Evolutionary conservation across 2,113 vertebrate species (phyloP).

Genomic region (Abramis brama): DNA sequence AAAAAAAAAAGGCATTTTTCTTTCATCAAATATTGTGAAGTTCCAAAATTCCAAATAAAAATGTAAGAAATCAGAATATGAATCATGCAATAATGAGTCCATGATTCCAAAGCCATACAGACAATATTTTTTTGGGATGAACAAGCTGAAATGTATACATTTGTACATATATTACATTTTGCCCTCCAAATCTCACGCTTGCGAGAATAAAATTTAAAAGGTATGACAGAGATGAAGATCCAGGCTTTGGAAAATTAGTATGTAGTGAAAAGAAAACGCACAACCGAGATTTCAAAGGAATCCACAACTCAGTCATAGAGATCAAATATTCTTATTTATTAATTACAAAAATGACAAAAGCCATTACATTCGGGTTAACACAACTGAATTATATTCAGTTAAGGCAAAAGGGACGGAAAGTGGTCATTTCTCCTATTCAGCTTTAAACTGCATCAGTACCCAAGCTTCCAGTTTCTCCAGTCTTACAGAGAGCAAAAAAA

Average conservation of each 20-base stretch:
- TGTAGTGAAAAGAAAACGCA: too few relatives aligned
- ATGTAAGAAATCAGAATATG: not conserved
- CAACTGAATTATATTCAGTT: conserved; percentile 13
- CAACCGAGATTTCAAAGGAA: not conserved
- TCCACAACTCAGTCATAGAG: not conserved
- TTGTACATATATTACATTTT: not conserved
- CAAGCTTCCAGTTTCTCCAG: not conserved
- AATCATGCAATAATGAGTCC: not conserved
- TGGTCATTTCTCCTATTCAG: not conserved
- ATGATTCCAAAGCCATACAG: not conserved
- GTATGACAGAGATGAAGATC: not conserved
- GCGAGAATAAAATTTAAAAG: not conserved
- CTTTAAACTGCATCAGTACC: not conserved
- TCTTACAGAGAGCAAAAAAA: not conserved
- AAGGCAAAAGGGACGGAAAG: conserved; percentile 24
- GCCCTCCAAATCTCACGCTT: not conserved
- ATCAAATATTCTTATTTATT: conserved; percentile 24
- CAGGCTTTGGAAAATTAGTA: too few relatives aligned
- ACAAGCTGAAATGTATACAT: not conserved
- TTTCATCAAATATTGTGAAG: not conserved
- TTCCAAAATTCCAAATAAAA: not conserved
- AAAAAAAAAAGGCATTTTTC: not conserved
- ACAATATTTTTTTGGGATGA: not conserved
- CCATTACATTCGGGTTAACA: not conserved
- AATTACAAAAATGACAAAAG: conserved; percentile 10